Evolutionary conservation across 2,888 invertebrate genomes (phyloP).

Genomic region (Metacarcinus magister): DNA sequence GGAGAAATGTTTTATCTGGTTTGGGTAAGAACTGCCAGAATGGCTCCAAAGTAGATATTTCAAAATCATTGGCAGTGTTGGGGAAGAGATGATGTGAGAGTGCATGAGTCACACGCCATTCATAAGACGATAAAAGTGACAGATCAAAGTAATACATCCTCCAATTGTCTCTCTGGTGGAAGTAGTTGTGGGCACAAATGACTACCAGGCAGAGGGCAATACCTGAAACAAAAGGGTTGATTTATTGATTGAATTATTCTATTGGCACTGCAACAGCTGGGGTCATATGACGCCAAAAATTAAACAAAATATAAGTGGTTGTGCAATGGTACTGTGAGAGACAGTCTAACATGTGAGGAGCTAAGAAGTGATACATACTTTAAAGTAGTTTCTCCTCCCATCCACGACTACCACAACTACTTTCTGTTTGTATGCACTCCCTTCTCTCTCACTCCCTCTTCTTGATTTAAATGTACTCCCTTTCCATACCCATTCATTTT

Average conservation of each 20-base stretch:
- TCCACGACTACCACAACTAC: no score
- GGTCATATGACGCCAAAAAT: background rate
- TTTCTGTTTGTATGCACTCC: no score
- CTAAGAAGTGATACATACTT: no score
- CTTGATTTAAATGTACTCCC: no score
- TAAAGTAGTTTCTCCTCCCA: no score
- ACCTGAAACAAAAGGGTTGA: slow-evolving; percentile 85
- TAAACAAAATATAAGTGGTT: no score
- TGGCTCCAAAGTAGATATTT: slow-evolving; percentile 87
- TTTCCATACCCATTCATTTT: no score
- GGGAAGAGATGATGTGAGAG: slow-evolving; percentile 92
- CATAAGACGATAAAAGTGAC: slow-evolving; percentile 88
- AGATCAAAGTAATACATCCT: slow-evolving; percentile 92
- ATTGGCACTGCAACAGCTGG: background rate
- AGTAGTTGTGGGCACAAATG: slow-evolving; percentile 90
- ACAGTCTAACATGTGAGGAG: no score
- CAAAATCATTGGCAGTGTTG: slow-evolving; percentile 91
- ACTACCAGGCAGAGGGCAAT: slow-evolving; percentile 87
- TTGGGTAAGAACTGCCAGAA: slow-evolving; percentile 88
- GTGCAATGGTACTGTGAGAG: no score
- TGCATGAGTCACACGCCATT: slow-evolving; percentile 91
- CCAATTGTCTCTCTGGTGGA: slow-evolving; percentile 91
- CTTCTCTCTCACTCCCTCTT: no score
- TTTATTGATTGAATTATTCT: background rate
- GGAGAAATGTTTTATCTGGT: slow-evolving; percentile 85